Evolutionary conservation across 2,113 vertebrate genomes (phyloP).

Genomic region (Ondatra zibethicus): DNA sequence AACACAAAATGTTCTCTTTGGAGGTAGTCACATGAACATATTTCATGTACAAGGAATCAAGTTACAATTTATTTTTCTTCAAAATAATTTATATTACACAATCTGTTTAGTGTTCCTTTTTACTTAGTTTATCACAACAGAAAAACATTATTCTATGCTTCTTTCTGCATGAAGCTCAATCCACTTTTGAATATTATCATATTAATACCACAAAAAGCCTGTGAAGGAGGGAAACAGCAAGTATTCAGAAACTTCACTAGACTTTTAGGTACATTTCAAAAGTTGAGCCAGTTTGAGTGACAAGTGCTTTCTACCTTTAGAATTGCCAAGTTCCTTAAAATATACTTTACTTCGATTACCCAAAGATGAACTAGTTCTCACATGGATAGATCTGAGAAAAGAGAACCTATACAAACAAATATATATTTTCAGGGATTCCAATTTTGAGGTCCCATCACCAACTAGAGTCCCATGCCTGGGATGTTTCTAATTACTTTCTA

Average conservation of each 20-base stretch:
- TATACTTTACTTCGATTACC: not conserved
- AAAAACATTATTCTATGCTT: constrained; percentile 24
- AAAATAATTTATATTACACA: constrained; percentile 37
- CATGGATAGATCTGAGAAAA: not conserved
- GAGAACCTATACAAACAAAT: not conserved
- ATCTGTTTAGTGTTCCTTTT: not conserved
- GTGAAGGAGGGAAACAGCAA: constrained; percentile 26
- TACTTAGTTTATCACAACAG: constrained; percentile 42
- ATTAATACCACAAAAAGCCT: constrained; percentile 13
- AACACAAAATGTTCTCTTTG: not conserved
- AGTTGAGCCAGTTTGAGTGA: constrained; percentile 24
- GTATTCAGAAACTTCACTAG: constrained; percentile 28
- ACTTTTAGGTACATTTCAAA: constrained; percentile 23
- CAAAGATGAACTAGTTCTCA: not conserved
- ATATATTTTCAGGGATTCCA: not conserved
- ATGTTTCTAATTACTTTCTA: constrained; percentile 38
- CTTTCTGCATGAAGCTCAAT: constrained; percentile 29
- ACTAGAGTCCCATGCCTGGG: not conserved
- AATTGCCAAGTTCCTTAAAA: constrained; percentile 22
- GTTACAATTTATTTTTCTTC: constrained; percentile 6
- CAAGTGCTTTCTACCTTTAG: not conserved
- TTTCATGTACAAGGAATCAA: constrained; percentile 1
- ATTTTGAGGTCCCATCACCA: not conserved
- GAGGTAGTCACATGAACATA: not conserved
- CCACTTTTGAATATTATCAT: constrained; percentile 44